Base-by-base conservation (phyloP, 2,113 vertebrate species). In the Campylorhamphus procurvoides region DNA sequence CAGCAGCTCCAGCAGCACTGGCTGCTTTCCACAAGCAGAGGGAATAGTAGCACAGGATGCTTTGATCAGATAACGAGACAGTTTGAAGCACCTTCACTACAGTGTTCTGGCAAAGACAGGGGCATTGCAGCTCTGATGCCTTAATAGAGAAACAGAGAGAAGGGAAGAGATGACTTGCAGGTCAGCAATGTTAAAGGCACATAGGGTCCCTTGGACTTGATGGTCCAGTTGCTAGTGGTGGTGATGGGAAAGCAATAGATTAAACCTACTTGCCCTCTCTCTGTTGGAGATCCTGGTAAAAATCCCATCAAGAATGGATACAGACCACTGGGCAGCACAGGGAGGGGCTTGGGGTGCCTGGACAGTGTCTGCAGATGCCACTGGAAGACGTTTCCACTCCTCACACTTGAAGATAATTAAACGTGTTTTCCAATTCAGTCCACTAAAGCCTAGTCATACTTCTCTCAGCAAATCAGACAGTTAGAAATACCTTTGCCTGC, bases 291-390 rank as follows among this genome's bases (percentile, higher is more conserved):
- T 46, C 37, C 35, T 64, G 52, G 80, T 35, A 31, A 75, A 71
- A 73, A 37, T 58, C 22, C 9, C 53, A 50, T 31, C 8, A 29
- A 13, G 67, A 75, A 72, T 1, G 39, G 74, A 47, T 6, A 17
- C 22, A 62, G 67, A 37, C 2, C 0, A 1, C 17, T 0, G 1
- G 28, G 55, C 39, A 80, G 68, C 15, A 37, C 0, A 0, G 19
- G 37, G 35, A 58, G 9, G 24, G 16, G 15, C 18, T 18, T 7
- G 18, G 7, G 22, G 10, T 33, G 59, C 50, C 23, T 22, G 16
- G n/a, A 29, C 0, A 3, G 23, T 9, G 12, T 28, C 74, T 31
- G 18, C 52, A n/a, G 55, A 33, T 67, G 60, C 59, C 81, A 63
- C 15, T 35, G 58, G 50, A 60, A 40, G 20, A 76, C 9, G 14